These are phyloP conservation scores for Olivierus martensii DNA, from an alignment of 1,140 invertebrate genomes.

Conservation along the genomic window DNA sequence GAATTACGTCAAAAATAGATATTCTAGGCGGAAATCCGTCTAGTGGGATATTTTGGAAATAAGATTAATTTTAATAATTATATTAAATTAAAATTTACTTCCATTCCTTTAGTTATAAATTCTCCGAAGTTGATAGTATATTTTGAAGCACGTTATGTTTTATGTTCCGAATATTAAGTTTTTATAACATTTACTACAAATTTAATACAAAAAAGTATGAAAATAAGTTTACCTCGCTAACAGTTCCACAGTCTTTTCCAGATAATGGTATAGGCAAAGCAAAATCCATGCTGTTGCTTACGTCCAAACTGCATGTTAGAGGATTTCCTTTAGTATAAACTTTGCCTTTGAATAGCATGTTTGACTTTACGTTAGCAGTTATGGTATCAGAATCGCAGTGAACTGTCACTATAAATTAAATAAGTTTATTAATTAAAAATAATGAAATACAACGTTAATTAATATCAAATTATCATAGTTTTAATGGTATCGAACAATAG, in stretches of 20 bases:
- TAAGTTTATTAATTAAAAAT: background rate
- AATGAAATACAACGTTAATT: background rate
- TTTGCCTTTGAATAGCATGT: constrained; percentile 17
- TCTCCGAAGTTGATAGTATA: no score
- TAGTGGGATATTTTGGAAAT: no score
- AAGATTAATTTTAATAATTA: no score
- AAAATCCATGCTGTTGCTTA: constrained; percentile 13
- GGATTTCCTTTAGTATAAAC: constrained; percentile 16
- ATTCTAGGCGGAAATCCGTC: no score
- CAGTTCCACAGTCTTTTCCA: constrained; percentile 16
- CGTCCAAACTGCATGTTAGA: constrained; percentile 8
- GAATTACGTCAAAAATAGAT: no score
- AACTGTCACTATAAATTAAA: constrained; percentile 14
- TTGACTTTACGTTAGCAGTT: constrained; percentile 10
- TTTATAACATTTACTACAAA: no score
- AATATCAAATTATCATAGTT: background rate
- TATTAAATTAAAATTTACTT: no score
- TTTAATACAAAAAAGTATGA: no score
- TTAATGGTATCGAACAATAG: no score
- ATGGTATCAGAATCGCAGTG: constrained; percentile 12
- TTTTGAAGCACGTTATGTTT: no score
- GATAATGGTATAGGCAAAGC: constrained; percentile 11
- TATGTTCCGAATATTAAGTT: no score
- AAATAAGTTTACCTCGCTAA: constrained; percentile 11
- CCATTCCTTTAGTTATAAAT: no score